Percentiles rank a stretch among this genome's conserved stretches.
Evolutionary conservation across 2,113 vertebrate species (phyloP).

Genomic region (Balaeniceps rex): DNA sequence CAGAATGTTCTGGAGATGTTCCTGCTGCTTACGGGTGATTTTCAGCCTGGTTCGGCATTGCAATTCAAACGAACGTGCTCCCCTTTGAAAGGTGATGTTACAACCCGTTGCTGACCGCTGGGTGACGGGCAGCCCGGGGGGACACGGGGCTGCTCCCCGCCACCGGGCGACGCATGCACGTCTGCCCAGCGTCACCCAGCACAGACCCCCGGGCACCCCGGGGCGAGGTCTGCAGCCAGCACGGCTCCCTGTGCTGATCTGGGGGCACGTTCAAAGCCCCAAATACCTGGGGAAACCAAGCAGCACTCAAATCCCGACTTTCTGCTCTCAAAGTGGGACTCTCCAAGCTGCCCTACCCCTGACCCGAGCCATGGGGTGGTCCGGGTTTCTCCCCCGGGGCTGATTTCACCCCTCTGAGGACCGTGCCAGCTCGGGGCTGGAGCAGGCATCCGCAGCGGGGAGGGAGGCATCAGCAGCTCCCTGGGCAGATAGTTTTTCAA

Average conservation of each 20-base stretch:
- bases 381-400: background rate
- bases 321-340: background rate
- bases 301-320: background rate
- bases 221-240: background rate
- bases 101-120: background rate
- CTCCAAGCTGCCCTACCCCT: background rate
- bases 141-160: background rate
- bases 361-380: background rate
- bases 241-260: background rate
- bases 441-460: background rate
- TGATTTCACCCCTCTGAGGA: background rate
- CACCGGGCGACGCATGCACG: fast-evolving
- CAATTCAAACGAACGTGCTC: fast-evolving
- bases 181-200: background rate
- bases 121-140: background rate
- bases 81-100: background rate
- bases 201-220: background rate
- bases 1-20: background rate
- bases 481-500: slow-evolving; percentile 47
- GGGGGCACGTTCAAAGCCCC: background rate
- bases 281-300: background rate
- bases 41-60: background rate
- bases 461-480: background rate
- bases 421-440: background rate
- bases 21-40: background rate